Evolutionary conservation across 2,888 invertebrate species (phyloP), one percentile per base, ranked within the genome.

Genomic region (Eupithecia pulchellata): DNA sequence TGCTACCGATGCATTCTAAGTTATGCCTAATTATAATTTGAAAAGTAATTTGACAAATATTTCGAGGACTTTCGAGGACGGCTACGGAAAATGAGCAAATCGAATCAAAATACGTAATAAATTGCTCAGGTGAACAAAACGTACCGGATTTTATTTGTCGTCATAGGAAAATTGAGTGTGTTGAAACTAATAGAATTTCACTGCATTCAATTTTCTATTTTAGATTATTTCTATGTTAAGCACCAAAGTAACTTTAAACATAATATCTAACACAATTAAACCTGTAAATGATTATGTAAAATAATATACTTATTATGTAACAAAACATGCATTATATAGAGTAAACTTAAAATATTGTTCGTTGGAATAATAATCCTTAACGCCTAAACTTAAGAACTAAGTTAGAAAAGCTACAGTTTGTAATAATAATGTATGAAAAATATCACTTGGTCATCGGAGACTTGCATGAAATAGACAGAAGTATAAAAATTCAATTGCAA

Each of bases 401-500:
- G 82, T 85, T 83, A 84, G 83, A 86, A 87, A 88, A 85, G 84
- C 84, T 90, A 87, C 84, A 66, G 78, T 80, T 79, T 80, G 58
- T 71, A 68, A 32, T 84, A 68, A 32, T 84, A 86, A 82, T 81
- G 80, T 86, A 86, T 82, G 82, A 86, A 91, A 81, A 90, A 91
- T 91, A 92, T 92, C 91, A 91, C 91, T 90, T 86, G 87, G 83
- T 87, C 86, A 86, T 86, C 85, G 87, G 88, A 91, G 89, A 91
- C 86, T 64, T 72, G 58, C n/a, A 63, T n/a, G 63, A 27, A 52
- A 25, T 52, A 61, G 64, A 63, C 29, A 32, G 52, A 70, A 66
- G 32, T 63, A 63, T 47, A 36, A 68, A 68, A 64, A 71, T 47
- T 55, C 60, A 58, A 47, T 65, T 66, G 62, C 27, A 61, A 67